Base-by-base conservation (phyloP, 1,140 invertebrate species). In the Phortica variegata region DNA sequence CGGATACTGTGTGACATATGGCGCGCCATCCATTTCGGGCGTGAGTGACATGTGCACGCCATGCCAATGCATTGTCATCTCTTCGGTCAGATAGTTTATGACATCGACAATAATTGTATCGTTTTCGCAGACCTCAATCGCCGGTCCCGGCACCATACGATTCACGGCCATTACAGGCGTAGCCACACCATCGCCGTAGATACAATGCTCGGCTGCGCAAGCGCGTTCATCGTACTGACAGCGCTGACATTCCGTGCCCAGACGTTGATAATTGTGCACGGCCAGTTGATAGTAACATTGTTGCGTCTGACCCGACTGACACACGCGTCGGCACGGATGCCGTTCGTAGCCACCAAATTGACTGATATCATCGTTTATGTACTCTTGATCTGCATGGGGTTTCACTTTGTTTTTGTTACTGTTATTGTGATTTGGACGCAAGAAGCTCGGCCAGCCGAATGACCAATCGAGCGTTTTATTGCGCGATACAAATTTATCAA, bases 61-160 rank as follows among this genome's bases (percentile, higher is more conserved):
- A 45, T 90, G 83, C 89, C 90, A 94, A 70, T 95, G 91, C 37
- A 94, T 81, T 0, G 86, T 82, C 0, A 85, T 79, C 0, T 83
- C 81, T 56, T 90, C 85, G 2, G 86, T 85, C 16, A 92, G 79
- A 43, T 85, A 80, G 65, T 95, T 93, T 0, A 87, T 82, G 1
- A 94, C 85, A 74, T 93, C 89, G 1, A 93, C 85, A 0, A 93
- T 83, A 4, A 94, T 77, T 4, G 88, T 89, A 62, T 95, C 91
- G 60, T 90, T 89, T 68, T 91, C 82, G 56, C 90, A 94, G 3
- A 94, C 89, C 78, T 93, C 86, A 36, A 95, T 89, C 4, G 83
- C 73, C 1, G 92, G 91, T 1, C 90, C 91, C 3, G 91, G 91
- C 12, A 93, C 72, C 73, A 86, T 85, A 41, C 89, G 79, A 76